These are phyloP conservation scores for Climacteris rufus DNA, from an alignment of 2,113 vertebrate genomes.

Conservation along the genomic window DNA sequence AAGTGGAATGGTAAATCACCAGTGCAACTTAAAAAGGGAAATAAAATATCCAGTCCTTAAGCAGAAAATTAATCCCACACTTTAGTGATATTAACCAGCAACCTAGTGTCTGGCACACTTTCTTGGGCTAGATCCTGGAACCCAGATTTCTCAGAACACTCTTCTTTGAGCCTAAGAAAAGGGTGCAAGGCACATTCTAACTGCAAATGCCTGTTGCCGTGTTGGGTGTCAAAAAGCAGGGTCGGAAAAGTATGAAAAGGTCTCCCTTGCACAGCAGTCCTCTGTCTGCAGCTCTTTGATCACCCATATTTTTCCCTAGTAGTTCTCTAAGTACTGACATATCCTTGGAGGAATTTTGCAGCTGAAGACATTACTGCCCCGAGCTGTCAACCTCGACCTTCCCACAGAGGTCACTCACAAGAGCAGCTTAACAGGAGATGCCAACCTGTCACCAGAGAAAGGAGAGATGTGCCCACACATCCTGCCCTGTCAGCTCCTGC, in stretches of 20 bases:
- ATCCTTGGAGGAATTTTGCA: background rate
- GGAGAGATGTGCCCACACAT: background rate
- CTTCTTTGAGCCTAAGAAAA: background rate
- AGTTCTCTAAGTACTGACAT: background rate
- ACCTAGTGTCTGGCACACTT: background rate
- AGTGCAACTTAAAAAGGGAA: background rate
- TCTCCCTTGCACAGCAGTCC: background rate
- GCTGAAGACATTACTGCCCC: background rate
- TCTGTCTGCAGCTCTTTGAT: background rate
- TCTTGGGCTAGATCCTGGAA: background rate
- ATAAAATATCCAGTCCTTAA: background rate
- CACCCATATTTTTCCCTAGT: background rate
- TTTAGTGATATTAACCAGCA: background rate
- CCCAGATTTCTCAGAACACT: background rate
- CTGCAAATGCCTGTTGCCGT: background rate
- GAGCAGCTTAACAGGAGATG: background rate
- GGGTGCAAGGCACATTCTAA: background rate
- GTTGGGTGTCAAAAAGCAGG: background rate
- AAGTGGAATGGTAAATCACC: background rate
- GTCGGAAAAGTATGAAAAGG: background rate
- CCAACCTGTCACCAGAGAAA: background rate
- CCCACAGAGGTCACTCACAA: background rate
- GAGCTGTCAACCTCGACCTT: background rate
- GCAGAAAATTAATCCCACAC: background rate
- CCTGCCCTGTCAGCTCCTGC: background rate